These are phyloP conservation scores for Hypanus sabinus DNA, from an alignment of 2,113 vertebrate species.

Conservation along the genomic window DNA sequence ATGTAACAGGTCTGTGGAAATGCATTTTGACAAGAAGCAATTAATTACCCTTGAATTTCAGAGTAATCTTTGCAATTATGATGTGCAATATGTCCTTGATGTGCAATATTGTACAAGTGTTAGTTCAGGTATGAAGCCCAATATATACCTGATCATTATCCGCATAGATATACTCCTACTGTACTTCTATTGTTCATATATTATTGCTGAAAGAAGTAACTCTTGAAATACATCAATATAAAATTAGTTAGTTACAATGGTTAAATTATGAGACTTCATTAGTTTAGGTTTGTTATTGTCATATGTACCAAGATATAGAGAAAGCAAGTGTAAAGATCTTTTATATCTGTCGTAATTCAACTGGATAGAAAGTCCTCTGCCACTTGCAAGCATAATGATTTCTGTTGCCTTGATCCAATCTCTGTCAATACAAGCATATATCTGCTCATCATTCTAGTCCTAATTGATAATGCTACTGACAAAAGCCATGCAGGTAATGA, in stretches of 20 bases:
- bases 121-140: neutral
- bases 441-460: neutral
- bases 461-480: neutral
- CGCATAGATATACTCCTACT: neutral
- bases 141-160: neutral
- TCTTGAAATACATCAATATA: neutral
- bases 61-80: neutral
- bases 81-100: neutral
- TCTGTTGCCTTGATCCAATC: neutral
- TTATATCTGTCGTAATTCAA: too few species aligned
- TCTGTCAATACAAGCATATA: neutral
- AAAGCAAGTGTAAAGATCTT: too few species aligned
- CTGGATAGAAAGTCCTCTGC: neutral
- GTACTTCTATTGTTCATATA: neutral
- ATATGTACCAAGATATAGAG: too few species aligned
- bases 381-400: neutral
- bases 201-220: neutral
- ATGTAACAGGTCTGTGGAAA: neutral
- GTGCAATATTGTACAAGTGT: neutral
- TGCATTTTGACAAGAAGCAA: neutral
- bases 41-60: neutral
- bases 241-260: neutral
- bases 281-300: too few species aligned
- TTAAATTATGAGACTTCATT: neutral
- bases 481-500: neutral